These are phyloP conservation scores for Cromileptes altivelis DNA, from an alignment of 2,113 vertebrate genomes.

Conservation along the genomic window DNA sequence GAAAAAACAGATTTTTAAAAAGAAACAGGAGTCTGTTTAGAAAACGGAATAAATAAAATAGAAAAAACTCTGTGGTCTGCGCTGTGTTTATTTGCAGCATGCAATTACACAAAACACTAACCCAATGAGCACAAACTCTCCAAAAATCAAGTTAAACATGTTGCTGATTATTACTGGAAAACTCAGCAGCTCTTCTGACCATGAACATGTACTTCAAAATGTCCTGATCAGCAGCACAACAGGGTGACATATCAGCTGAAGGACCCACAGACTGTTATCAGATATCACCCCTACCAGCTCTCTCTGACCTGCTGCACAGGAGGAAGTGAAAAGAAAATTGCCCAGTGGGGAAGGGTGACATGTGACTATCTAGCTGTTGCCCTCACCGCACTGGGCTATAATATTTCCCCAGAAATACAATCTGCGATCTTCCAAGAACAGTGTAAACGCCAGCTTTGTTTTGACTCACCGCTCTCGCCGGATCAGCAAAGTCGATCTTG, in stretches of 20 bases:
- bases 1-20: constrained; percentile 7
- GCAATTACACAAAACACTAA: background rate
- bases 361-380: constrained; percentile 17
- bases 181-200: background rate
- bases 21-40: background rate
- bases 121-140: fast-evolving
- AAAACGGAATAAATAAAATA: constrained; percentile 1
- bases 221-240: background rate
- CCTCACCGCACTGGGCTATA: background rate
- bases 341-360: constrained; percentile 5
- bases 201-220: background rate
- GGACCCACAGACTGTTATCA: background rate
- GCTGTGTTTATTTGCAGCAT: background rate
- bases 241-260: background rate
- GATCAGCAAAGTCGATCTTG: constrained; percentile 96
- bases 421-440: background rate
- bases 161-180: background rate
- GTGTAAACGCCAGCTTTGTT: background rate
- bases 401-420: background rate
- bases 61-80: background rate
- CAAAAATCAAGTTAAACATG: background rate
- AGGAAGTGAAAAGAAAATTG: background rate
- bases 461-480: constrained; percentile 91
- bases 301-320: background rate
- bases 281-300: background rate